These are phyloP conservation scores for Ectemnius continuus DNA, from an alignment of 2,888 invertebrate genomes.

Conservation along the genomic window DNA sequence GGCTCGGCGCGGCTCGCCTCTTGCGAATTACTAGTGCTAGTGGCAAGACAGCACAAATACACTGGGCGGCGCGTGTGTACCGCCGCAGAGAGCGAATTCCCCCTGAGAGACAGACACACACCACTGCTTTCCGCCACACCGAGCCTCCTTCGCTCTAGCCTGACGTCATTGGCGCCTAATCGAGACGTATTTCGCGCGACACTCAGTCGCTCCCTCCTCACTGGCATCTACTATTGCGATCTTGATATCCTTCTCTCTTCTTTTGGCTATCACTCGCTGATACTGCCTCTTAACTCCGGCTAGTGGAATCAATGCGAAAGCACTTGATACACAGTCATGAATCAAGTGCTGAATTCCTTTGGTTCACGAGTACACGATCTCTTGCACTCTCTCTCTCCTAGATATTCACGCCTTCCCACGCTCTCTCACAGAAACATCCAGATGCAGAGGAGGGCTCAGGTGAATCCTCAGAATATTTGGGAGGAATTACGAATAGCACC, in stretches of 20 bases:
- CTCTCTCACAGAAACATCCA: too few relatives aligned
- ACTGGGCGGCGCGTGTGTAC: constrained; percentile 42
- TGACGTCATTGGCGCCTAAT: constrained; percentile 74
- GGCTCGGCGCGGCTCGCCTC: constrained; percentile 18
- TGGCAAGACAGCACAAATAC: neutral
- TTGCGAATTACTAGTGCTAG: constrained; percentile 33
- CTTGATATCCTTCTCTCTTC: neutral
- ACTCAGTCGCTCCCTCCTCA: constrained; percentile 29
- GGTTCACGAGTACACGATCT: too few relatives aligned
- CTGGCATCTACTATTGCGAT: constrained; percentile 26
- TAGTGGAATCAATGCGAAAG: too few relatives aligned
- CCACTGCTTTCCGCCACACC: neutral
- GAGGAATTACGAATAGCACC: too few relatives aligned
- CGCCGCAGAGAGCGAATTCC: constrained; percentile 36
- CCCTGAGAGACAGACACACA: constrained; percentile 24
- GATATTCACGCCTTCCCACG: too few relatives aligned
- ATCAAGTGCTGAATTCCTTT: too few relatives aligned
- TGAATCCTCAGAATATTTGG: too few relatives aligned
- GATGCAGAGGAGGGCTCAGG: too few relatives aligned
- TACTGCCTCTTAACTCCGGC: neutral
- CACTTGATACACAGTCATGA: neutral
- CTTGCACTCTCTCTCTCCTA: too few relatives aligned
- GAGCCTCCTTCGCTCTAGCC: constrained; percentile 54
- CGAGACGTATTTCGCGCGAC: constrained; percentile 61
- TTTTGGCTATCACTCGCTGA: neutral